Evolutionary conservation across 2,888 invertebrate species (phyloP), one percentile per base, ranked within the genome.

Genomic region (Spisula solida): DNA sequence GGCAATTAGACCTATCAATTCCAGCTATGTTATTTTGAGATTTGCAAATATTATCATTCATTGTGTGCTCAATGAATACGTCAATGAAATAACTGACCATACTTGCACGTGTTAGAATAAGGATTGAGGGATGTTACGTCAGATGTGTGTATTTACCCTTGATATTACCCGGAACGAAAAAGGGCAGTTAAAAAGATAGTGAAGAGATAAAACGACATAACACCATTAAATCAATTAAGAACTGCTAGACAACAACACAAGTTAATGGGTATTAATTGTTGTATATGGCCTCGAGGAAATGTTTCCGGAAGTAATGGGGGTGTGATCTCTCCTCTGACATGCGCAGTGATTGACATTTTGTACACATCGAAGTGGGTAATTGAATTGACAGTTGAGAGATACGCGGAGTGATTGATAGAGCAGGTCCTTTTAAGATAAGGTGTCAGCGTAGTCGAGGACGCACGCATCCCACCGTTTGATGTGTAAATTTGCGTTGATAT

Each of bases 251-350:
- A 56, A 85, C 81, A 41, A 29, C 55, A 60, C 48, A 41, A 55
- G 75, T 88, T 88, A 88, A 82, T 81, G 56, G 85, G 34, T 82
- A 81, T 88, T 88, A 88, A 88, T 85, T 41, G 88, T 81, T 56
- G 55, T 75, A 78, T 82, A 78, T 70, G 10, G 82, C 88, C 88
- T 18, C 34, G 47, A 81, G 85, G 88, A 88, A 82, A 75, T 85
- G 81, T 81, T 75, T 25, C 31, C 88, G 88, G 88, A 85, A 88
- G 88, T 81, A 47, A 82, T 80, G 82, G 75, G 85, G 88, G 85
- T 81, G 78, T 85, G 56, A 85, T 88, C 78, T 88, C 88, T 85
- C 88, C n/a, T 78, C 79, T 34, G 75, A 75, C 75, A 75, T 75
- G 75, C 75, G 75, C 75, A 75, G 75, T 75, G 75, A 75, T 75